Base-by-base conservation (phyloP, 2,113 vertebrate species). In the Condylura cristata region DNA sequence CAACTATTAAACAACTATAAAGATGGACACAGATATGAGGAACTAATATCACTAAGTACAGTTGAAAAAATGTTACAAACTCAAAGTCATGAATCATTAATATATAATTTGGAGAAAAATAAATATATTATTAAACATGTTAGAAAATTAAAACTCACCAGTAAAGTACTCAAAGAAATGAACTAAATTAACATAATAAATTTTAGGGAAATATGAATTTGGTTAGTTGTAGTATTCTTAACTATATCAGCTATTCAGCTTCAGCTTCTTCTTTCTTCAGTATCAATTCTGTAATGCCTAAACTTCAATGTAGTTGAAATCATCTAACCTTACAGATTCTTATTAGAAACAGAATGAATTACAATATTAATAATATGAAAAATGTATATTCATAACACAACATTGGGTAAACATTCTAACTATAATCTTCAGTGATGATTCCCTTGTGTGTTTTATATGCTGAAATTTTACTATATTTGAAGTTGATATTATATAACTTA, bases 381-480 rank as follows among this genome's bases (percentile, higher is more conserved):
- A 32, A 34, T 28, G 5, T 24, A 16, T 53, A 56, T 79, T 74
- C 34, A 80, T 18, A 48, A 72, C 16, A 11, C 12, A 75, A 87
- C 83, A 84, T 63, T 18, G 60, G 28, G 7, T 26, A 68, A 86
- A 13, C 8, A 10, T 39, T 61, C 26, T 87, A 74, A 17, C 13
- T 86, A 41, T 79, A 60, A 74, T 2, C 58, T 61, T 65, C 39
- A 58, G 1, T 60, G 53, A 78, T 28, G 32, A 76, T 80, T 70
- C 89, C 37, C 5, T 81, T 89, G 18, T 80, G 32, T 56, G 51
- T 37, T 92, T 90, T 56, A 18, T n/a, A 80, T 68, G 32, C 87
- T 93, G 28, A 86, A 90, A 88, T 39, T 84, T 17, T 68, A 74
- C 30, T 68, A 78, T 46, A 26, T 86, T 78, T 89, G 37, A 92